Base-by-base conservation (phyloP, 2,888 invertebrate genomes). In the Lycia hirtaria region DNA sequence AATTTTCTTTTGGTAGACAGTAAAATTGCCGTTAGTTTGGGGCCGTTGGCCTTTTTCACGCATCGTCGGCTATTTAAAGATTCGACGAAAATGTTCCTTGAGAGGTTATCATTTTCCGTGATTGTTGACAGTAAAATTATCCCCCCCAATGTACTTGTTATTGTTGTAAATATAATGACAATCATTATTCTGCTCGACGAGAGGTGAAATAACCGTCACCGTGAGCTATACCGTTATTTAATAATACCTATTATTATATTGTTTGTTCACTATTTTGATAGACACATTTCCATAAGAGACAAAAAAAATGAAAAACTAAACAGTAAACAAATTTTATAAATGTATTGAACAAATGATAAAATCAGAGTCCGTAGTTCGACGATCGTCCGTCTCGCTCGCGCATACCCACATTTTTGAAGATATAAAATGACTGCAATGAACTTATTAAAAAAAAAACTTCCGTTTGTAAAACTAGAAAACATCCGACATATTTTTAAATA, bases 181-280 rank as follows among this genome's bases (percentile, higher is more conserved):
- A 35, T 32, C 28, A 57, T 52, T 52, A 57, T 35, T 41, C 22
- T 28, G 51, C 40, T 52, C 52, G 43, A 48, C 28, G 35, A 17
- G 24, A 52, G 48, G 51, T 57, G 20, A 52, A 52, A 52, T 45
- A 50, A 44, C 44, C 44, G 19, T 50, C 45, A 33, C 22, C n/a
- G 26, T 24, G 28, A 35, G 19, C 14, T 17, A 32, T 40, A 37
- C 50, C 38, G 44, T 50, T 50, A 38, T n/a, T 30, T 20, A 43
- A 35, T 19, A 9, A 12, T 7, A 9, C 24, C 3, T 14, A 26
- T 35, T 35, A 22, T 1, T 19, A 3, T 37, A n/a, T 4, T 17
- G 3, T 1, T 37, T 19, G 3, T 5, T 32, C 3, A 26, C 26
- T 26, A 26, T 26, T 26, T 26, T 26, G 2, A 3, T 28, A 10